Base-by-base conservation (phyloP, 2,888 invertebrate genomes). In the Oscheius myriophilus region DNA sequence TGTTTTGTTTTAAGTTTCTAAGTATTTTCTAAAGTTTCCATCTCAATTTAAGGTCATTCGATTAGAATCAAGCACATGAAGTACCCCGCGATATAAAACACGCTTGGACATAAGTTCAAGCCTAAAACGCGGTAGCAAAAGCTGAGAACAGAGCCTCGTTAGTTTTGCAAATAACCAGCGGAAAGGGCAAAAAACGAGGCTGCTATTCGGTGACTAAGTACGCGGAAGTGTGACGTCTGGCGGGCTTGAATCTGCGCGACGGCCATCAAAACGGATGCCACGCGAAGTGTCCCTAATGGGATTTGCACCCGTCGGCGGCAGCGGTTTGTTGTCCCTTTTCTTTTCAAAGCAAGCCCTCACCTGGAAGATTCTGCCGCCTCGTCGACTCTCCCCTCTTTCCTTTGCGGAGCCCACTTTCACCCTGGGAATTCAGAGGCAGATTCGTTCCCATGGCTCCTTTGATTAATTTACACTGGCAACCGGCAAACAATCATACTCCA, bases 201-300 rank as follows among this genome's bases (percentile, higher is more conserved):
- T 3, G 9, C 33, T 33, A 33, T 33, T 33, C 4, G 9, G 33
- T 33, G 33, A 33, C 33, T 33, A 33, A 33, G 33, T 33, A 33
- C 33, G 33, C 33, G 33, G 33, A 33, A 33, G 33, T 33, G 33
- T 33, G 33, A 33, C 33, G 33, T 33, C 33, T 9, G 61, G 61
- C 49, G 39, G 26, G 49, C 49, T 61, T 61, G 46, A 61, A 61
- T 61, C 61, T 49, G 61, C 49, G 49, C 61, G 45, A 21, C 46
- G 42, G 61, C 61, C 61, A 61, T 61, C 61, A 61, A 61, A 61
- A 61, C 61, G 61, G 61, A 61, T 61, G 61, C 61, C 61, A 61
- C 49, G 61, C 61, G 61, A 61, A 61, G 61, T 61, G 61, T 61
- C 61, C 61, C 61, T 61, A 61, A 61, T 61, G 61, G 61, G 61